Conservation (phyloP, 2,888 invertebrate genomes). For the Plebejus argus region DNA sequence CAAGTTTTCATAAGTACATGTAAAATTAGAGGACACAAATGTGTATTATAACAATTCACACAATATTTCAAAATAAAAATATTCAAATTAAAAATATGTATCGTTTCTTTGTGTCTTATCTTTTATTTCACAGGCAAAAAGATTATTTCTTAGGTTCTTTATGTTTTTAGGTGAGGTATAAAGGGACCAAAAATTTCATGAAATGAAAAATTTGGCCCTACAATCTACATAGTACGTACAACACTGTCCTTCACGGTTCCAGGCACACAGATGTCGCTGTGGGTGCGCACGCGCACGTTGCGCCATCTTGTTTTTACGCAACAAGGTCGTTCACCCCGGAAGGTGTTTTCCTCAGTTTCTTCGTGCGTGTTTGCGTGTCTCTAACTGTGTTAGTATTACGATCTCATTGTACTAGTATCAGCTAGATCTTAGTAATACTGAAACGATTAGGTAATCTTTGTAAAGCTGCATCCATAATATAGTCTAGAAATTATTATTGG, state of each 20-base stretch:
- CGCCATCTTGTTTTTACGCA: conserved; percentile 73
- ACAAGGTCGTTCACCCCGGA: conserved; percentile 79
- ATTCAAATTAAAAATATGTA: too few relatives aligned
- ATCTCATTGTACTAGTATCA: conserved; percentile 45
- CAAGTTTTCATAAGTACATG: not conserved
- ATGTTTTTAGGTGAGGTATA: not conserved
- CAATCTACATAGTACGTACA: too few relatives aligned
- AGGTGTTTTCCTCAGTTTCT: conserved; percentile 79
- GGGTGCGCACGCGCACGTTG: conserved; percentile 59
- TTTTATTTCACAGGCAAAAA: not conserved
- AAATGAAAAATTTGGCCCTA: not conserved
- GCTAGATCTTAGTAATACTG: conserved; percentile 29
- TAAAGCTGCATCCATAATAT: conserved; percentile 15
- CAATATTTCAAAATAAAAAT: too few relatives aligned
- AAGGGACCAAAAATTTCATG: not conserved
- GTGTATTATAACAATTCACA: too few relatives aligned
- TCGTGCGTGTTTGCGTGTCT: conserved; percentile 76
- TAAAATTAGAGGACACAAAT: not conserved
- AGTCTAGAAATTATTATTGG: too few relatives aligned
- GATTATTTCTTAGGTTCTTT: not conserved
- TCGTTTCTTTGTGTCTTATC: too few relatives aligned
- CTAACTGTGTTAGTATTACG: conserved; percentile 61
- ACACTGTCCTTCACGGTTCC: conserved; percentile 25
- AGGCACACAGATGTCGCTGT: conserved; percentile 44
- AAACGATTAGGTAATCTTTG: not conserved